Evolutionary conservation across 2,113 vertebrate genomes (phyloP), one percentile per base, ranked within the genome.

Genomic region (Benitochromis conjunctus): DNA sequence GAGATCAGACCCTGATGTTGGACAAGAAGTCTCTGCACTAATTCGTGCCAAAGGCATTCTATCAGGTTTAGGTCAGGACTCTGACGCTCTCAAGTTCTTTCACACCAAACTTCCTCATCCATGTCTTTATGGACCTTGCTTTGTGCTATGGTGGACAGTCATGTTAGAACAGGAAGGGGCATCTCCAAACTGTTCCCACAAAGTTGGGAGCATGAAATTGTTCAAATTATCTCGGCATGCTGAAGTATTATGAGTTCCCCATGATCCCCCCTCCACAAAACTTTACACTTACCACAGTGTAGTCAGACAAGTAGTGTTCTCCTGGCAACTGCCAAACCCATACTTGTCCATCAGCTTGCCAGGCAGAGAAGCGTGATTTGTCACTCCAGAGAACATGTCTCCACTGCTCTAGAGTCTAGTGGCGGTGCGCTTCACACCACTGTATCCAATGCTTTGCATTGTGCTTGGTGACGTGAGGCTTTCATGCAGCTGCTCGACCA

Each of bases 221-320:
- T 36, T 64, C 31, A 62, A 36, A 31, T 62, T 62, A 31, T 64
- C 60, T 64, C 2, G 0, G 31, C n/a, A 64, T 3, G 2, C 60
- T 36, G 60, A 64, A 36, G 31, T 10, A 64, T 64, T 64, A 36
- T n/a, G 60, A 64, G 58, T 36, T 62, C 18, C 29, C 9, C 57
- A 34, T 60, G 34, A 60, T 60, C 0, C 29, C 29, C 5, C 57
- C 9, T 36, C 9, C 5, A 36, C 34, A 62, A 62, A 62, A 62
- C 31, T 19, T 62, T 62, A 62, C 58, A 62, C 58, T 62, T 62
- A n/a, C 18, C 58, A 62, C 58, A 62, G 36, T 62, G 58, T 31
- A 36, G 31, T 36, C 31, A 62, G 58, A 62, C 5, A 7, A 36
- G 18, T 62, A 36, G 9, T 62, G 0, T 3, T 62, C 9, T 62